Base-by-base conservation (phyloP, 2,888 invertebrate species). In the Agonopterix alstromeriana region DNA sequence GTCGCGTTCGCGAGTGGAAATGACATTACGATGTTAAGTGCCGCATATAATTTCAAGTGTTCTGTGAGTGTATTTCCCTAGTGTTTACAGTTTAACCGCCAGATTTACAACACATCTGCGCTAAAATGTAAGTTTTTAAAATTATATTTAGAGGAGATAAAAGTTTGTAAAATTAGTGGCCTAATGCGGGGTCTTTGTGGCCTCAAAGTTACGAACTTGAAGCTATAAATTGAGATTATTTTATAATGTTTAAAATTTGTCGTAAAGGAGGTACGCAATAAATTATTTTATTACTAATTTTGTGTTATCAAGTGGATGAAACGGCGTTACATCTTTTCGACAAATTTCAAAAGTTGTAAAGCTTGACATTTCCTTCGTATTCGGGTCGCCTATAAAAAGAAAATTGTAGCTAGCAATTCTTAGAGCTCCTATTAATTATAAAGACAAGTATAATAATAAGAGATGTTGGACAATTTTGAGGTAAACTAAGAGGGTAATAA, bases 11-110 rank as follows among this genome's bases (percentile, higher is more conserved):
- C 70, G 74, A 73, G 72, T 77, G 75, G 36, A 46, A 60, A 66
- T 70, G 55, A 65, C 55, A 67, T 73, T 75, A 75, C 83, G 82
- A 83, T 81, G 81, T 71, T 67, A 59, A 67, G 77, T 76, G 77
- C 56, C 61, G 66, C 67, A 67, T 27, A 64, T 59, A 64, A 62
- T 67, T 69, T 58, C 51, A 68, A 65, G 73, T 75, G 78, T 71
- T 68, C 61, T 61, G 73, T 82, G 81, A 71, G 72, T 72, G 73
- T 57, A 65, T 55, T 52, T 55, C 44, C 51, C 48, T 58, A 55
- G 65, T 68, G 69, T 50, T 57, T 27, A 27, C n/a, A 56, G 54
- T 62, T 65, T 58, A 60, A 59, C 60, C 53, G 58, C 56, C 55
- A 49, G 53, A 48, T 49, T 49, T 46, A 35, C 54, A 53, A 51